Evolutionary conservation across 2,888 invertebrate genomes (phyloP), one percentile per base, ranked within the genome.

Genomic region (Aphodius sticticus): DNA sequence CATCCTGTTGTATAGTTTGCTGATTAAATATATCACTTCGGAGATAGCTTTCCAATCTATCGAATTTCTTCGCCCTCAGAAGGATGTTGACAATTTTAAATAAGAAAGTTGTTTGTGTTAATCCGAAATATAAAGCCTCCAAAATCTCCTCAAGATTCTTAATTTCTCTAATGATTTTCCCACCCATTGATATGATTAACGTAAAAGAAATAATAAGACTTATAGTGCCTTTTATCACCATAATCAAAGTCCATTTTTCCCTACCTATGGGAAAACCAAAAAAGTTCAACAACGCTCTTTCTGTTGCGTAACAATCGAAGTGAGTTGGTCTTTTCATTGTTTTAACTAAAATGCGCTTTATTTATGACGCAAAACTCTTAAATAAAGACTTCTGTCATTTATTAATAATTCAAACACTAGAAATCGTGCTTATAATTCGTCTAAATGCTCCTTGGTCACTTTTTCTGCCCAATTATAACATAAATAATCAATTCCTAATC

Each of bases 101-200:
- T 6, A 84, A 53, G 70, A 81, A 84, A 6, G 83, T 81, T 0
- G 82, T 81, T 76, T 83, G 82, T 0, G 84, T 84, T 26, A 82
- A 78, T 69, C 81, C 81, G 70, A 82, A 84, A 26, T 83, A 80
- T 15, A 84, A 69, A 26, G 82, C 78, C 77, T 83, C 83, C 6
- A 83, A 38, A 26, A 83, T 69, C 69, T 82, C 76, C 12, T 81
- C 77, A 0, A 83, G 9, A 69, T 83, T 81, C 15, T 81, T 79
- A 5, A 79, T 38, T 76, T 82, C 77, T 15, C 37, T 16, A 9
- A 71, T 53, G 35, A 81, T 81, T 15, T 77, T 72, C n/a, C 69
- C 76, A 37, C 53, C 76, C 79, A 81, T 81, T 6, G 79, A 81
- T 15, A 79, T 14, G 14, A 81, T 79, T n/a, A 81, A 35, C 36